Evolutionary conservation across 2,797 vertebrate species (phyloP).

Genomic region (Peromyscus melanophrys): DNA sequence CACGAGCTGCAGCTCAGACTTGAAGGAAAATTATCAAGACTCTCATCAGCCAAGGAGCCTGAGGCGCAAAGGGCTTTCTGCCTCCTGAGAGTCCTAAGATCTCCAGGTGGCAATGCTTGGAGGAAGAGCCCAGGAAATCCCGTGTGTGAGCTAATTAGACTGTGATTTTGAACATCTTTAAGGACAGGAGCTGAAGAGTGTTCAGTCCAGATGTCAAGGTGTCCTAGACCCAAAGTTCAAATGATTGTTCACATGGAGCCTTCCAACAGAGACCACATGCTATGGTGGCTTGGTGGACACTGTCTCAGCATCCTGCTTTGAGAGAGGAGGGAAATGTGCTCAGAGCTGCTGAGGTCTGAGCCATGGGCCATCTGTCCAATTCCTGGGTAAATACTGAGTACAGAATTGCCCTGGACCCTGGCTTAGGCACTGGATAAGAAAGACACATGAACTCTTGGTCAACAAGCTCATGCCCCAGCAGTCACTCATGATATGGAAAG

Average conservation of each 20-base stretch:
- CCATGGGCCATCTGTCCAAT: not conserved
- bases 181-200: not conserved
- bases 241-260: not conserved
- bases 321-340: not conserved
- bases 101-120: not conserved
- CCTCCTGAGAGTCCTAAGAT: not conserved
- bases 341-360: not conserved
- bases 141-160: constrained; percentile 15
- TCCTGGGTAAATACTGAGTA: not conserved
- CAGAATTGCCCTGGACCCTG: too few relatives aligned
- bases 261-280: not conserved
- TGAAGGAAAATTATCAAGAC: constrained; percentile 21
- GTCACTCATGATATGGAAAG: not conserved
- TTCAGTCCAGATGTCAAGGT: not conserved
- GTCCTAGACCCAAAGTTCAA: not conserved
- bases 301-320: not conserved
- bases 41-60: not conserved
- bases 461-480: not conserved
- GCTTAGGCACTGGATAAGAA: not conserved
- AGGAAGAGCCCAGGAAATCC: constrained; percentile 31
- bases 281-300: not conserved
- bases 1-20: not conserved
- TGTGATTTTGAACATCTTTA: not conserved
- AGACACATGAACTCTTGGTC: not conserved
- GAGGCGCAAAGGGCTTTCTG: not conserved